These are phyloP conservation scores for Orius insidiosus DNA, from an alignment of 1,140 invertebrate genomes.

Conservation along the genomic window DNA sequence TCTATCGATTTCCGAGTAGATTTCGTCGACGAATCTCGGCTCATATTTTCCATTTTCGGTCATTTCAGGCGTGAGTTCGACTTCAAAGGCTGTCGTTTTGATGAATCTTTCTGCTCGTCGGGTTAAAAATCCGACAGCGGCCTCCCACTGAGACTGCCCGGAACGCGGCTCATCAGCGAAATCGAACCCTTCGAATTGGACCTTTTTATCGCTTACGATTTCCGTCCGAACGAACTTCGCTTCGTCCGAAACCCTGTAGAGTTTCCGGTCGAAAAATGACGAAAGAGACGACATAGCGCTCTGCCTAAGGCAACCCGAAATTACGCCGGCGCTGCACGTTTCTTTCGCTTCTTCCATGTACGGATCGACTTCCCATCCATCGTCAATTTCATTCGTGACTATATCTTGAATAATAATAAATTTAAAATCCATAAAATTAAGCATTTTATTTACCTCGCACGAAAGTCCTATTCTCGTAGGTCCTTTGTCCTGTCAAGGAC, in stretches of 20 bases:
- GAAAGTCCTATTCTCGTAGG: no score
- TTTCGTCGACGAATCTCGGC: conserved; percentile 62
- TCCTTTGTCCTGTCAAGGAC: no score
- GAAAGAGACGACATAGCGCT: conserved; percentile 50
- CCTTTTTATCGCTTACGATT: conserved; percentile 35
- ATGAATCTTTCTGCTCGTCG: conserved; percentile 51
- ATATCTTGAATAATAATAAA: neutral
- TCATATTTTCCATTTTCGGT: conserved; percentile 47
- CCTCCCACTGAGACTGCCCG: conserved; percentile 61
- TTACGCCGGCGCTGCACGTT: conserved; percentile 50
- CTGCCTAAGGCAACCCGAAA: conserved; percentile 65
- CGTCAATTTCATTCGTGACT: conserved; percentile 25
- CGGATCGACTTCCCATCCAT: conserved; percentile 49
- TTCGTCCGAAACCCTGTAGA: conserved; percentile 43
- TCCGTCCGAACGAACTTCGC: conserved; percentile 47
- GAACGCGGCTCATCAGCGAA: conserved; percentile 42
- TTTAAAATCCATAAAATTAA: no score
- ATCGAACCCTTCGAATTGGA: conserved; percentile 34
- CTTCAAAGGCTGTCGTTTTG: conserved; percentile 54
- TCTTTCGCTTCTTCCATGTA: conserved; percentile 51
- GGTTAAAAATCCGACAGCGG: conserved; percentile 51
- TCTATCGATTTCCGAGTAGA: conserved; percentile 59
- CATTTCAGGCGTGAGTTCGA: conserved; percentile 46
- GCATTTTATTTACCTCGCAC: no score
- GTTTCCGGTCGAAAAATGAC: conserved; percentile 48